phyloP scores from a whole-genome alignment of 2,797 vertebrate species.

The Eulemur mongoz region DNA sequence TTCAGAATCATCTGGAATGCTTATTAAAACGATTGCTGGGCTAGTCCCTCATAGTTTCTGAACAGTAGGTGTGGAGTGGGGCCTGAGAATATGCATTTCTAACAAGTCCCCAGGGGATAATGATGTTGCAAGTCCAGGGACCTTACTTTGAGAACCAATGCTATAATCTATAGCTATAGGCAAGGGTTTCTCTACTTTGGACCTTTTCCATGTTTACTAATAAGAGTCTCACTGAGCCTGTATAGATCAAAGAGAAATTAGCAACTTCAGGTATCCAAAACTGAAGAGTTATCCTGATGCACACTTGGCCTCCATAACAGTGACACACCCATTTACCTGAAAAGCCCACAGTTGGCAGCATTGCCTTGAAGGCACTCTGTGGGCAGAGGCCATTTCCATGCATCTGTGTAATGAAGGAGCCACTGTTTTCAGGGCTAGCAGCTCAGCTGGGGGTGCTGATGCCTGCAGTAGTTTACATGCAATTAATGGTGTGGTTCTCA shows the following conservation, averaged over 20 bases:
- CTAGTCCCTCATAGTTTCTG: neutral
- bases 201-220: neutral
- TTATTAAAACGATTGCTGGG: neutral
- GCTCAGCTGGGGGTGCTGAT: neutral
- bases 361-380: neutral
- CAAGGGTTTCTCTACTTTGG: neutral
- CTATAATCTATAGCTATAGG: neutral
- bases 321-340: neutral
- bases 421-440: neutral
- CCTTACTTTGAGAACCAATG: neutral
- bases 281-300: neutral
- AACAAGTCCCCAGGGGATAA: neutral
- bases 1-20: neutral
- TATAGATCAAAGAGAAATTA: neutral
- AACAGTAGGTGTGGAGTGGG: neutral
- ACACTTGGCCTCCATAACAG: neutral
- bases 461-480: neutral
- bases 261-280: neutral
- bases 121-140: neutral
- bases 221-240: neutral
- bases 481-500: neutral
- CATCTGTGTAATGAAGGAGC: constrained; percentile 31
- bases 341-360: neutral
- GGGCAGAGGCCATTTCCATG: neutral
- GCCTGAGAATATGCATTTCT: neutral